A percentile compares a stretch with the other conserved stretches of the same genome.
phyloP scores from a whole-genome alignment of 1,140 invertebrate genomes.

The Drosophila nigromelanica region DNA sequence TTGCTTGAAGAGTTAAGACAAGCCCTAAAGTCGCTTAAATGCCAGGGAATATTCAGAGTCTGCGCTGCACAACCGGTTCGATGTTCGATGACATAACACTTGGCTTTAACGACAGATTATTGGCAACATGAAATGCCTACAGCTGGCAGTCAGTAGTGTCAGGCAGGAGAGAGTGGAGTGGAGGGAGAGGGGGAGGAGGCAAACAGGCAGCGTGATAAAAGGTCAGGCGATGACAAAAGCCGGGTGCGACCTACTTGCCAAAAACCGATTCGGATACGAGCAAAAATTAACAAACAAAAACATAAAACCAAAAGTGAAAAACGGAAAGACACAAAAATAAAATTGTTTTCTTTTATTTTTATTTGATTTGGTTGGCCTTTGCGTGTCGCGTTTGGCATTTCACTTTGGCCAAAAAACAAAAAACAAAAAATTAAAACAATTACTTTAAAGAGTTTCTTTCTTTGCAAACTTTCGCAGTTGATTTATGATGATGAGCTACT shows the following conservation, averaged over 20 bases:
- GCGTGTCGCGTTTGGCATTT: constrained; percentile 46
- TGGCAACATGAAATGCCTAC: constrained; percentile 47
- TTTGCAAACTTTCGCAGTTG: constrained; percentile 68
- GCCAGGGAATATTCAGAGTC: constrained; percentile 60
- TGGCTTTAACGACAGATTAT: constrained; percentile 71
- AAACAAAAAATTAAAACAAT: constrained; percentile 36
- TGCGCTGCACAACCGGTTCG: constrained; percentile 60
- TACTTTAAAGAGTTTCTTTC: constrained; percentile 44
- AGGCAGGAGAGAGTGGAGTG: background rate
- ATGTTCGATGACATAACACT: constrained; percentile 69
- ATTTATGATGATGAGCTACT: constrained; percentile 45
- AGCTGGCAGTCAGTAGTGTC: background rate
- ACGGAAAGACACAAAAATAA: constrained; percentile 13
- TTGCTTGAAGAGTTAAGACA: constrained; percentile 35
- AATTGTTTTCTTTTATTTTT: constrained; percentile 11
- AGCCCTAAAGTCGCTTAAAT: constrained; percentile 63
- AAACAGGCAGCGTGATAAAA: constrained; percentile 46
- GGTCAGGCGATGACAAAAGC: constrained; percentile 65
- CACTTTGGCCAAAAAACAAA: constrained; percentile 58
- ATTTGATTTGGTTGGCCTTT: constrained; percentile 39
- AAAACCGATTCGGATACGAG: constrained; percentile 10
- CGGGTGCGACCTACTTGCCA: constrained; percentile 52
- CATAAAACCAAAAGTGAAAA: constrained; percentile 43
- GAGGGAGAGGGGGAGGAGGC: background rate
- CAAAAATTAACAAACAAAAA: background rate